Conservation (phyloP, 1,140 invertebrate species). For the Ylistrum balloti region DNA sequence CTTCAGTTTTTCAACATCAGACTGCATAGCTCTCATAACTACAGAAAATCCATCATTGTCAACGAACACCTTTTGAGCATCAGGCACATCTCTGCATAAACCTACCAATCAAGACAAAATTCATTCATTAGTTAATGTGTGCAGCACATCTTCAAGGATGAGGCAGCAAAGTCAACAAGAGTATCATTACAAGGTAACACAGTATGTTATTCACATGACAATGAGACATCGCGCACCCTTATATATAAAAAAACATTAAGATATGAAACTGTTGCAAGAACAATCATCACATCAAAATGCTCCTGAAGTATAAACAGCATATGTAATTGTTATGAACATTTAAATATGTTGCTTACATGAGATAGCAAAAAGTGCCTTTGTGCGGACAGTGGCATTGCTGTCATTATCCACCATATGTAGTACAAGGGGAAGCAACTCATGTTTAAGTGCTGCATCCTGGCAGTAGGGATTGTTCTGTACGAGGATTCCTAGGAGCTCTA, state of each 20-base stretch:
- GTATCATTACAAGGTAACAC: no score
- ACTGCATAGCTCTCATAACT: slow-evolving; percentile 86
- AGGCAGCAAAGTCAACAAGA: no score
- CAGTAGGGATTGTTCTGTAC: slow-evolving; percentile 92
- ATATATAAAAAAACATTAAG: no score
- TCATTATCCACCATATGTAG: slow-evolving; percentile 87
- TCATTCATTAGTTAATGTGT: neutral
- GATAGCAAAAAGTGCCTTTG: slow-evolving; percentile 89
- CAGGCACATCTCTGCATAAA: slow-evolving; percentile 85
- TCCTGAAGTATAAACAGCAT: no score
- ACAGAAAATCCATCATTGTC: slow-evolving; percentile 86
- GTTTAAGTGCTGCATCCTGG: slow-evolving; percentile 87
- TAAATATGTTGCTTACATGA: no score
- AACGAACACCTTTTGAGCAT: slow-evolving; percentile 85
- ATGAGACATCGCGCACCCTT: no score
- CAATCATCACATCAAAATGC: no score
- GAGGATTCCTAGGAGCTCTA: slow-evolving; percentile 88
- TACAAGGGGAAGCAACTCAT: slow-evolving; percentile 86
- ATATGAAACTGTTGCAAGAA: no score
- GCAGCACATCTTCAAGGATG: no score
- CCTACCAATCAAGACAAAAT: slow-evolving; percentile 81
- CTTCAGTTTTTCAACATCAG: slow-evolving; percentile 85
- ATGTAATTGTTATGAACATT: no score
- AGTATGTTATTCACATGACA: no score
- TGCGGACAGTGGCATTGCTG: slow-evolving; percentile 84